Evolutionary conservation across 2,113 vertebrate species (phyloP).

Genomic region (Mixornis gularis): DNA sequence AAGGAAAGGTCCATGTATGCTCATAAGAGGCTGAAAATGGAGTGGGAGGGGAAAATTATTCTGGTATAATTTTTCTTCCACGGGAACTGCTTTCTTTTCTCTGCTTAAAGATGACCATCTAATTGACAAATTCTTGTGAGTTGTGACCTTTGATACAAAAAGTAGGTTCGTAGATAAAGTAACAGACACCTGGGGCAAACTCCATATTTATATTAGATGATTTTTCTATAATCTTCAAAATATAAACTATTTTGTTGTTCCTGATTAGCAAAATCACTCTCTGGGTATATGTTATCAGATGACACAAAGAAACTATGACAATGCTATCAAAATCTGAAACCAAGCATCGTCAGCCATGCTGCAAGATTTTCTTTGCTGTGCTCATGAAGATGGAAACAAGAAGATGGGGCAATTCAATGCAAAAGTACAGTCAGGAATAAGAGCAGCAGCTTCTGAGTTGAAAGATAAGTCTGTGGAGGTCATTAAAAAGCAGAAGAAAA

Average conservation of each 20-base stretch:
- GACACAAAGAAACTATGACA: background rate
- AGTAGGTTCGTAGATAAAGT: background rate
- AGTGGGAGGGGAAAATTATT: accelerated
- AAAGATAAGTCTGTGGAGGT: background rate
- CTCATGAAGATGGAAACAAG: background rate
- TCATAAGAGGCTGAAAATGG: accelerated
- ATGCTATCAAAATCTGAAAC: background rate
- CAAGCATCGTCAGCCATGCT: background rate
- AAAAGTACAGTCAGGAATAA: background rate
- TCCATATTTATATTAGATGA: background rate
- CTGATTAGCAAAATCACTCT: background rate
- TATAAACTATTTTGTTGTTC: background rate
- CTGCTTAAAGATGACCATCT: background rate
- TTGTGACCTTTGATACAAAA: background rate
- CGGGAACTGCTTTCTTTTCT: background rate
- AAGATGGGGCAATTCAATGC: background rate
- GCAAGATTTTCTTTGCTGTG: background rate
- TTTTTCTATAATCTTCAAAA: background rate
- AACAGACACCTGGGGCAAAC: background rate
- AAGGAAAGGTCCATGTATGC: background rate
- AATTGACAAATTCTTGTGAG: background rate
- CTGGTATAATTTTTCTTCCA: background rate
- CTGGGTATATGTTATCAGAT: background rate
- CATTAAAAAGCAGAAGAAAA: background rate
- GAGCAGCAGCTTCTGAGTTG: background rate